Evolutionary conservation across 2,113 vertebrate species (phyloP).

Genomic region (Caretta caretta): DNA sequence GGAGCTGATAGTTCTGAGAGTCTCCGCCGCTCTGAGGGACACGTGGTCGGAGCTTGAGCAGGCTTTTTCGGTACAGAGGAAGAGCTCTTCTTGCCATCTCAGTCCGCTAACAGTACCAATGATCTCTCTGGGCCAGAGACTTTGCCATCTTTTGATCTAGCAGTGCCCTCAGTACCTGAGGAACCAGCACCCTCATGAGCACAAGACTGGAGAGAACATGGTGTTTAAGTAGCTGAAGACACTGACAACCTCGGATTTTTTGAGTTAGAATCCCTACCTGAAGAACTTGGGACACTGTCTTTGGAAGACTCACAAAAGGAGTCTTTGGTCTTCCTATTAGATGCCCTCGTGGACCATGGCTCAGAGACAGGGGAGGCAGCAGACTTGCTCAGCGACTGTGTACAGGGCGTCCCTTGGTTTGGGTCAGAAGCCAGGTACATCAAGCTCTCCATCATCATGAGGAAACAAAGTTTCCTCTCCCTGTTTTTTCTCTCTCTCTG

Average conservation of each 20-base stretch:
- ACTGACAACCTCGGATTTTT: background rate
- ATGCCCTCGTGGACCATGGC: background rate
- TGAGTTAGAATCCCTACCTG: background rate
- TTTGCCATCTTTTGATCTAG: background rate
- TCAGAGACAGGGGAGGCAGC: too few species aligned
- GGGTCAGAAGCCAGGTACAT: background rate
- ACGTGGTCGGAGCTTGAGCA: background rate
- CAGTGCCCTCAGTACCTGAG: background rate
- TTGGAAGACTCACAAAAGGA: background rate
- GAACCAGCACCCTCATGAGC: background rate
- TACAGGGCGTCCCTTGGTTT: background rate
- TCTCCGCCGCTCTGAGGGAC: background rate
- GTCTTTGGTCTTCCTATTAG: background rate
- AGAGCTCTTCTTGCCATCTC: background rate
- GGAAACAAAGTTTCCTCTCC: background rate
- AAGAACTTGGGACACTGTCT: background rate
- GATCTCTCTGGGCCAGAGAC: background rate
- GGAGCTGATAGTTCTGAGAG: background rate
- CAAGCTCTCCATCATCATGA: background rate
- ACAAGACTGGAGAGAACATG: background rate
- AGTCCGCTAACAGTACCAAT: background rate
- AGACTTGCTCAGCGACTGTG: background rate
- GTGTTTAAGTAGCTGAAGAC: background rate
- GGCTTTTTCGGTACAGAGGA: background rate
- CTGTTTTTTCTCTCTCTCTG: background rate